These are phyloP conservation scores for Callithrix jacchus DNA, from an alignment of 2,113 vertebrate species.

Conservation along the genomic window DNA sequence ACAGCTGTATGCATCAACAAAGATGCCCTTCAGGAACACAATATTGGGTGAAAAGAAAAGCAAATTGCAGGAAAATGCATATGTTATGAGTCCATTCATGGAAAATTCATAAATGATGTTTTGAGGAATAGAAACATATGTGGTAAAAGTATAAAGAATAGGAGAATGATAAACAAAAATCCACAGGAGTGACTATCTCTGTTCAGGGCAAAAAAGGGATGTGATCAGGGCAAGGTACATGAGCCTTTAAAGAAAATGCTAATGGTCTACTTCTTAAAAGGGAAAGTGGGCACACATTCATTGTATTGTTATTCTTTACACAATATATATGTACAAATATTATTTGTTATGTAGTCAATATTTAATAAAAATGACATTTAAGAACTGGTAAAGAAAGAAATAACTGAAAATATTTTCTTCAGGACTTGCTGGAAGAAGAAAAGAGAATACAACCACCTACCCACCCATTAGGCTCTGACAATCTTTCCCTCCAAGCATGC, in stretches of 20 bases:
- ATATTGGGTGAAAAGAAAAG: not conserved
- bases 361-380: not conserved
- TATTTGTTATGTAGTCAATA: not conserved
- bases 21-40: not conserved
- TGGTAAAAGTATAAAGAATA: constrained; percentile 18
- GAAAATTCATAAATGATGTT: not conserved
- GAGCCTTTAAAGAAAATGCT: not conserved
- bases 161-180: not conserved
- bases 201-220: not conserved
- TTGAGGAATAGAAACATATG: not conserved
- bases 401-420: not conserved
- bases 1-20: not conserved
- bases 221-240: not conserved
- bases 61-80: not conserved
- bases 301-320: not conserved
- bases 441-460: not conserved
- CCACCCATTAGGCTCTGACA: not conserved
- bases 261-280: not conserved
- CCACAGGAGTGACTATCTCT: not conserved
- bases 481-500: not conserved
- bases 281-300: not conserved
- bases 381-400: not conserved
- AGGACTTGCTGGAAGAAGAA: not conserved
- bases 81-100: not conserved
- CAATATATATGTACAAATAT: not conserved